Base-by-base conservation (phyloP, 2,888 invertebrate species). In the Hydropsyche betteni region DNA sequence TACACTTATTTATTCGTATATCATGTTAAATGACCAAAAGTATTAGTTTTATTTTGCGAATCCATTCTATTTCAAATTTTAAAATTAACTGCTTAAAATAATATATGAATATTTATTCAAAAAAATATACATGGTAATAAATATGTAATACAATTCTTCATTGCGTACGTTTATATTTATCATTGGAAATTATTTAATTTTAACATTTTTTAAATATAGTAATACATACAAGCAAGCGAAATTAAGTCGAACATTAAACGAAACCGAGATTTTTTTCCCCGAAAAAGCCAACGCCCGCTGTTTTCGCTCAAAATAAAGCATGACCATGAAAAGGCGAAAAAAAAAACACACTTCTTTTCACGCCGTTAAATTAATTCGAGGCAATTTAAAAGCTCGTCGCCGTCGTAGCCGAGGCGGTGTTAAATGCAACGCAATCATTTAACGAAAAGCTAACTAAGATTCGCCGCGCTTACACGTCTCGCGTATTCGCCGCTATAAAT, bases 321-420 rank as follows among this genome's bases (percentile, higher is more conserved):
- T 10, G 10, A 24, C 24, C 24, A 24, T 8, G 55, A n/a, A 6
- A 8, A 12, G 55, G n/a, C 14, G 55, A 16, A 55, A 55, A 55
- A 53, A 53, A 55, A 12, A 14, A n/a, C 55, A 55, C n/a, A 44
- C 44, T 16, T 55, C 55, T 64, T 64, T 14, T 64, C 8, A 10
- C 64, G 36, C 34, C 64, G 64, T 64, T 64, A 64, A 64, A 64
- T 64, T 64, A 64, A 64, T 64, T 64, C 64, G 36, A 8, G 34
- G 64, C 64, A 64, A 64, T 64, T 64, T 64, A 64, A 34, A 64
- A 64, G 64, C 64, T 36, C 24, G 64, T 36, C 64, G 64, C 34
- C 33, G 1, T 36, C 64, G 34, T 34, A 5, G 64, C 10, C 8
- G 64, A 33, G 8, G 8, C 33, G 34, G 64, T 64, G 64, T 34